These are phyloP conservation scores for Zonotrichia leucophrys DNA, from an alignment of 2,113 vertebrate species.

Conservation along the genomic window DNA sequence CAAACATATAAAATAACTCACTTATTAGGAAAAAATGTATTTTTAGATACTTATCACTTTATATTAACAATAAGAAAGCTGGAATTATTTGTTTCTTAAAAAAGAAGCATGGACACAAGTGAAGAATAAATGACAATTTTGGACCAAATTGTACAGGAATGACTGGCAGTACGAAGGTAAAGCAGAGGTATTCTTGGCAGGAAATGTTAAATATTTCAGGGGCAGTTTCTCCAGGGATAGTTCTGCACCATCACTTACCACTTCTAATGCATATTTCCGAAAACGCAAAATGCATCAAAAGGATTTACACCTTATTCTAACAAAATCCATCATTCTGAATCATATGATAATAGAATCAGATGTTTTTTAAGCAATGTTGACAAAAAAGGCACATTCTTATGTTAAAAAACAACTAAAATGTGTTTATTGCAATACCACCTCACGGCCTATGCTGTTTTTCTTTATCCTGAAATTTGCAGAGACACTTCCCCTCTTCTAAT, in stretches of 20 bases:
- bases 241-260: neutral
- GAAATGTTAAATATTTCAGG: slow-evolving; percentile 11
- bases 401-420: neutral
- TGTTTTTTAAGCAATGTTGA: neutral
- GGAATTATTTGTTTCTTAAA: neutral
- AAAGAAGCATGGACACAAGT: neutral
- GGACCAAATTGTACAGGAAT: neutral
- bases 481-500: neutral
- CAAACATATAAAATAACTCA: neutral
- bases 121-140: neutral
- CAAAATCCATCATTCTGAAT: neutral
- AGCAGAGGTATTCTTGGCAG: neutral
- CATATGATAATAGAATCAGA: neutral
- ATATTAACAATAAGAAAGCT: neutral
- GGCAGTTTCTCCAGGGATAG: neutral
- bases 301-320: neutral
- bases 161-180: neutral
- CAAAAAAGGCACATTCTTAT: neutral
- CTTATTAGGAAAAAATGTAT: neutral
- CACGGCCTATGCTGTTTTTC: neutral
- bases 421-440: neutral
- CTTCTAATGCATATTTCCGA: slow-evolving; percentile 9
- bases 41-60: neutral
- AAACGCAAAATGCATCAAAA: neutral
- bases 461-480: neutral